Percentiles rank a stretch among this genome's conserved stretches.
phyloP scores from a whole-genome alignment of 2,113 vertebrate genomes.

The Acanthochromis polyacanthus region DNA sequence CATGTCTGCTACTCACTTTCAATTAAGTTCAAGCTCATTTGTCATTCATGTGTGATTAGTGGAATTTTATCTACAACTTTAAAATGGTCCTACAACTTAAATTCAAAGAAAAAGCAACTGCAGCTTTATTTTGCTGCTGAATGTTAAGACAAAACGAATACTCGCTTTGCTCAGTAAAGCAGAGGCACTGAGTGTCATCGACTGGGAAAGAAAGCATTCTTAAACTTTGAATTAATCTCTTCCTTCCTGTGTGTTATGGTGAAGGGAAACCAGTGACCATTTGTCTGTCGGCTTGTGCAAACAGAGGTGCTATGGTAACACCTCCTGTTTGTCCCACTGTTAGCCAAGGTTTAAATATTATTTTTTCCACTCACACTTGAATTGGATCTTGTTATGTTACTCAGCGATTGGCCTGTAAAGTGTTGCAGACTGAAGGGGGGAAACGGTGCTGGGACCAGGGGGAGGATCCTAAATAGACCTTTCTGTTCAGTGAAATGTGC shows the following conservation, averaged over 20 bases:
- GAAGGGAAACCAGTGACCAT: constrained; percentile 51
- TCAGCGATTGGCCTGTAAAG: not conserved
- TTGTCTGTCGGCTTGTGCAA: constrained; percentile 52
- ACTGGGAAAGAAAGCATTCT: constrained; percentile 12
- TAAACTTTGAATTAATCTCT: constrained; percentile 46
- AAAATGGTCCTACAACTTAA: not conserved
- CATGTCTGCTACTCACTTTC: too few species aligned
- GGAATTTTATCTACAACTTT: not conserved
- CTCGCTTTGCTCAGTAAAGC: not conserved
- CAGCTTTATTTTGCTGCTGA: not conserved
- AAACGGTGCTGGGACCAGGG: not conserved
- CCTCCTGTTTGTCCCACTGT: constrained; percentile 53
- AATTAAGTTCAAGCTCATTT: too few species aligned
- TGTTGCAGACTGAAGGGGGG: not conserved
- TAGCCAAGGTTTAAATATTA: constrained; percentile 23
- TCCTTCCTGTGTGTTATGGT: constrained; percentile 59
- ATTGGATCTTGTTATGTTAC: not conserved
- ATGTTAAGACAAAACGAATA: not conserved
- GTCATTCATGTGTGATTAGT: too few species aligned
- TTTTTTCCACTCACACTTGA: constrained; percentile 20
- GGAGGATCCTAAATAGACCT: constrained; percentile 2
- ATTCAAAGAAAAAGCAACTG: not conserved
- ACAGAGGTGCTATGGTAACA: constrained; percentile 60
- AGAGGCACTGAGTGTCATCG: not conserved
- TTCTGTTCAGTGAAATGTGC: constrained; percentile 31